Evolutionary conservation across 2,113 vertebrate species (phyloP), one percentile per base, ranked within the genome.

Genomic region (Oryzias melastigma): DNA sequence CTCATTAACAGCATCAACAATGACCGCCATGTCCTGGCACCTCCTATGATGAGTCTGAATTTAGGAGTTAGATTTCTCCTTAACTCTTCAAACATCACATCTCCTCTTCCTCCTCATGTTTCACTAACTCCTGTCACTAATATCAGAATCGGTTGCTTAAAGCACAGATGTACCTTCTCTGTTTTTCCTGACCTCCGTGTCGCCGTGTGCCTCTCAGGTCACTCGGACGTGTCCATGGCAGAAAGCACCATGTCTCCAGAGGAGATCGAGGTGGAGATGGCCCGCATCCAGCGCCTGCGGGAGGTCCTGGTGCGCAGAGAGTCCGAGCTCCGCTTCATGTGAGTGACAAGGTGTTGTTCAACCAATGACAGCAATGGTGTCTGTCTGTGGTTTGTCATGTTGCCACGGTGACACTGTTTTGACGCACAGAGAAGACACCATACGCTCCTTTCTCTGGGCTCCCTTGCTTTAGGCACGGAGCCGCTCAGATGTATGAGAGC

Each of bases 271-370:
- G 88, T 95, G 65, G 97, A 99, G 90, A 98, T 99, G 97, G 88
- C 91, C 46, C 95, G 97, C 63, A 98, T 99, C 83, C 96, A 98
- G 84, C 93, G 94, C 41, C 95, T 99, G 67, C 92, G 96, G 52
- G 97, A 99, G 89, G 96, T 98, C 58, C 89, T 99, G 78, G 97
- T 99, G 64, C 94, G 97, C 47, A 88, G 97, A 54, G 97, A 99
- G 89, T 99, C 97, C 0, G 97, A 99, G 80, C 94, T 99, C 81
- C 94, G 96, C 79, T 99, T 98, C 92, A 99, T 99, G 97, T 98
- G 88, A 97, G 97, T 58, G 19, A 18, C 35, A 14, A 10, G n/a
- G 35, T 12, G 35, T 35, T 12, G 35, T 35, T 35, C 1, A 10
- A 12, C 35, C 35, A 35, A 35, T 12, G 10, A 3, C 35, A 12